Evolutionary conservation across 2,113 vertebrate genomes (phyloP).

Genomic region (Melozone crissalis): DNA sequence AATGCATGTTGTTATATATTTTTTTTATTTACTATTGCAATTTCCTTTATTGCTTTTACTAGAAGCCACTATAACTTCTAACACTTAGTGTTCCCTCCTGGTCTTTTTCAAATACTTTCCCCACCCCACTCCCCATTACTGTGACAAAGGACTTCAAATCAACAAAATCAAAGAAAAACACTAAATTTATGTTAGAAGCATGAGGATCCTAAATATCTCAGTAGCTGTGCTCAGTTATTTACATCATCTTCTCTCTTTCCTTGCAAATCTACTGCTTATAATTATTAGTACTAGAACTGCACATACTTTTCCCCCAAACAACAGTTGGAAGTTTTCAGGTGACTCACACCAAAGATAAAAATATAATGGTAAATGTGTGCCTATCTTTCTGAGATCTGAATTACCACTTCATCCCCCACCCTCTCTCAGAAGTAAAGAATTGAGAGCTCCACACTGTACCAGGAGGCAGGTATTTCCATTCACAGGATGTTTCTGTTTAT

Average conservation of each 20-base stretch:
- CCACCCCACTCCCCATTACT: neutral
- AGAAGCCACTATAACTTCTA: neutral
- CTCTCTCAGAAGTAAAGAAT: neutral
- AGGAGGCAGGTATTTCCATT: neutral
- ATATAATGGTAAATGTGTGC: neutral
- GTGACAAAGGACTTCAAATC: neutral
- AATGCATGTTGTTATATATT: neutral
- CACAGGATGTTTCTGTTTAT: neutral
- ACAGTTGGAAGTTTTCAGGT: neutral
- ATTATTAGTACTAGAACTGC: neutral
- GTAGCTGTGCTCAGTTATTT: neutral
- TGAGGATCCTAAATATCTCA: neutral
- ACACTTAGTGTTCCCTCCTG: neutral
- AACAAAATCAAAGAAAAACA: neutral
- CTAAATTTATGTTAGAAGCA: neutral
- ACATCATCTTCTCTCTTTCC: neutral
- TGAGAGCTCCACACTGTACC: neutral
- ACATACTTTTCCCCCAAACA: rapidly evolving
- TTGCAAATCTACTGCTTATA: neutral
- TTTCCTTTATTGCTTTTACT: neutral
- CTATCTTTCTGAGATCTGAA: neutral
- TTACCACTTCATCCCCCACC: neutral
- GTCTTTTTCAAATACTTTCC: neutral
- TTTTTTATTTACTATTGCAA: neutral
- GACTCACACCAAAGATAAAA: neutral